A percentile compares a stretch with the other conserved stretches of the same genome.
phyloP scores from a whole-genome alignment of 1,140 invertebrate species.

The Sinella curviseta region DNA sequence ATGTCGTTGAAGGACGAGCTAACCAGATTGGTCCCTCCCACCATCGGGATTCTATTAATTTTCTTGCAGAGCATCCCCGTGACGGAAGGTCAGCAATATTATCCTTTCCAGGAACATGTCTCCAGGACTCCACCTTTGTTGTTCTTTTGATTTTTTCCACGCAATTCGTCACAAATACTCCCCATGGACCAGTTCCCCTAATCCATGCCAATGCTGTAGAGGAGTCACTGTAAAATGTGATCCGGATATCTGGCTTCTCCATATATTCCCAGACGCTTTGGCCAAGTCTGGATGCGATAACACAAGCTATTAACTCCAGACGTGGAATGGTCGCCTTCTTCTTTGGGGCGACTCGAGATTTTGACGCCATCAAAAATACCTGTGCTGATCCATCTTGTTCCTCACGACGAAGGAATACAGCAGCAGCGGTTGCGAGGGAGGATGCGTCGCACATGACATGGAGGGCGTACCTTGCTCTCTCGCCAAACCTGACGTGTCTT shows the following conservation, averaged over 20 bases:
- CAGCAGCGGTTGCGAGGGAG: neutral
- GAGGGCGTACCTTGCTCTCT: neutral
- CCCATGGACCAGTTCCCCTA: constrained; percentile 35
- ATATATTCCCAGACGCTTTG: neutral
- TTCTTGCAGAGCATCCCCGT: constrained; percentile 49
- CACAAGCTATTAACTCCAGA: constrained; percentile 54
- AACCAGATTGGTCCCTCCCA: constrained; percentile 26
- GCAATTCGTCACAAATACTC: constrained; percentile 40
- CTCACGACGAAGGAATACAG: no score
- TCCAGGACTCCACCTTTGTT: constrained; percentile 51
- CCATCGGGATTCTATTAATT: neutral
- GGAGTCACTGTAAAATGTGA: constrained; percentile 49
- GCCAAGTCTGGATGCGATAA: constrained; percentile 50
- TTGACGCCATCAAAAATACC: constrained; percentile 48
- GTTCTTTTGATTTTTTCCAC: constrained; percentile 44
- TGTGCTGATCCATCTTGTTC: no score
- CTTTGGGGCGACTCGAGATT: no score
- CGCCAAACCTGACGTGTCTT: neutral
- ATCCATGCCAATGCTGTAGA: constrained; percentile 51
- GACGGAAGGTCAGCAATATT: constrained; percentile 57
- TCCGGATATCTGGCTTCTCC: neutral
- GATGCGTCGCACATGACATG: neutral
- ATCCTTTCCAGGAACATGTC: constrained; percentile 52
- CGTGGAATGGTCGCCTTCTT: no score
- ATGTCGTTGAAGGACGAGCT: neutral